Evolutionary conservation across 2,113 vertebrate species (phyloP).

Genomic region (Ciconia boyciana): DNA sequence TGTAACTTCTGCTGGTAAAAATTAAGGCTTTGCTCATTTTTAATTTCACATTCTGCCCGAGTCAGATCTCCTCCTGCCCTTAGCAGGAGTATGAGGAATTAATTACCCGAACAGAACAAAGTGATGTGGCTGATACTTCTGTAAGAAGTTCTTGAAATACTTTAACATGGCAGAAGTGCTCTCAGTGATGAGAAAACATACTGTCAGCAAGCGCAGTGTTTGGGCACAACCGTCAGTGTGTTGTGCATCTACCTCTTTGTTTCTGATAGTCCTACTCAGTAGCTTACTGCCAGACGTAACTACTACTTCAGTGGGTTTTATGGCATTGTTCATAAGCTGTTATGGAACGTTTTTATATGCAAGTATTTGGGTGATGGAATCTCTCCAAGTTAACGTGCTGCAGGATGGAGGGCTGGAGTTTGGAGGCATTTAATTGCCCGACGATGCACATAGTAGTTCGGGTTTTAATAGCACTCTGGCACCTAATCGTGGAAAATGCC

Average conservation of each 20-base stretch:
- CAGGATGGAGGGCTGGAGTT: neutral
- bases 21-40: neutral
- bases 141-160: neutral
- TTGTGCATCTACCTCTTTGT: neutral
- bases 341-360: neutral
- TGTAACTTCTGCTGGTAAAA: neutral
- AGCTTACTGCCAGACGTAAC: neutral
- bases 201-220: neutral
- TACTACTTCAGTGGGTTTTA: neutral
- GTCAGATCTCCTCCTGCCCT: neutral
- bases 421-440: neutral
- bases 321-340: neutral
- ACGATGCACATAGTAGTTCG: neutral
- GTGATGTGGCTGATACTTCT: neutral
- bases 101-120: neutral
- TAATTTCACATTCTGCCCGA: neutral
- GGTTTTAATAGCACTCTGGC: neutral
- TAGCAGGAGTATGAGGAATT: neutral
- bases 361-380: neutral
- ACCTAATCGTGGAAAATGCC: neutral
- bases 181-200: neutral
- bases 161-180: neutral
- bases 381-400: neutral
- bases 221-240: neutral
- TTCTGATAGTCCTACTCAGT: neutral